A percentile compares a stretch with the other conserved stretches of the same genome.
These are phyloP conservation scores for Cecidostiba fungosa DNA, from an alignment of 2,888 invertebrate species.

Conservation along the genomic window DNA sequence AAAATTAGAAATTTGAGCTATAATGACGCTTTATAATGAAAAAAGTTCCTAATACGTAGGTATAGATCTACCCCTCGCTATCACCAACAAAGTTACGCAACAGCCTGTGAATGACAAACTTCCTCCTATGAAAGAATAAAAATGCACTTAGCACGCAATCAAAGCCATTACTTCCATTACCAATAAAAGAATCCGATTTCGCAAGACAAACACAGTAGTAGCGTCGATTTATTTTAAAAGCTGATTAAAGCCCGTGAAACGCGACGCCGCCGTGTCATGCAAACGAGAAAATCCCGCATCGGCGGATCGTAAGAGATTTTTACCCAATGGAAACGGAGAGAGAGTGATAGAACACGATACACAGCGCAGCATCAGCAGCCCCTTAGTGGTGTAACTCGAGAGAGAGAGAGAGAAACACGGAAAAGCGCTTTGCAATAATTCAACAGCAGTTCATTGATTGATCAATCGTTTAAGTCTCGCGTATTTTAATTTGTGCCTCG, in stretches of 20 bases:
- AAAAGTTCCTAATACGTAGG: too few relatives aligned
- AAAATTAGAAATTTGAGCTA: too few relatives aligned
- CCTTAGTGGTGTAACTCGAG: background rate
- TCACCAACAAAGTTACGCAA: too few relatives aligned
- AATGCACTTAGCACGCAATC: background rate
- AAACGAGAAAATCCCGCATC: background rate
- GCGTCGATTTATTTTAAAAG: conserved; percentile 2
- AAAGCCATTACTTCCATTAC: background rate
- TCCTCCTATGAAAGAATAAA: background rate
- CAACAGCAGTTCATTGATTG: background rate
- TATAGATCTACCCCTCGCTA: too few relatives aligned
- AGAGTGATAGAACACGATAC: background rate
- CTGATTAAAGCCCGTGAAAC: conserved; percentile 14
- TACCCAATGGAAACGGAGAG: background rate
- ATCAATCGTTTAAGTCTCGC: background rate
- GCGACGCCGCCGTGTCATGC: background rate
- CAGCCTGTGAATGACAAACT: background rate
- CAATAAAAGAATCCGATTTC: background rate
- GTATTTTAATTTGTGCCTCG: too few relatives aligned
- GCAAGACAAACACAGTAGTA: background rate
- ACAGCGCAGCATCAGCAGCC: background rate
- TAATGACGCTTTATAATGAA: too few relatives aligned
- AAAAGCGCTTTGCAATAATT: background rate
- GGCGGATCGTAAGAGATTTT: background rate
- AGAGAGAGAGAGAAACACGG: background rate